Base-by-base conservation (phyloP, 2,113 vertebrate species). In the Prunella himalayana region DNA sequence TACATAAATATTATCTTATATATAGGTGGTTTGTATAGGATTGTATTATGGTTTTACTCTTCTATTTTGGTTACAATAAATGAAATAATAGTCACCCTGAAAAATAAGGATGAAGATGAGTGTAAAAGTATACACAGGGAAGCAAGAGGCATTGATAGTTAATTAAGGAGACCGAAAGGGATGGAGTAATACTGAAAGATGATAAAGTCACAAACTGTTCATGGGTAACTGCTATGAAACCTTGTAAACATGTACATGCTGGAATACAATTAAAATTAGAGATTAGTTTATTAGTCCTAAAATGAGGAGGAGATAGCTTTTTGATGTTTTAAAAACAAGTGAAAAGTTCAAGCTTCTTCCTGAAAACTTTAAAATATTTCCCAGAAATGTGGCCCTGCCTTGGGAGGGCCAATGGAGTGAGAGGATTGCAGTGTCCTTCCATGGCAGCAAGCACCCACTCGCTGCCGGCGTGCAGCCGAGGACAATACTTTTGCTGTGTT, bases 361-460 rank as follows among this genome's bases (percentile, higher is more conserved):
- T 20, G 44, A 84, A 80, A 80, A 56, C 28, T 27, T 72, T 19
- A 17, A 9, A 33, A 2, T 10, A 6, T 8, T 66, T 87, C 51
- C 20, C 69, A 28, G 47, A 15, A 89, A 10, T 5, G 28, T 31
- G 14, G 28, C 27, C 3, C 3, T 35, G 57, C n/a, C 37, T 18
- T 6, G 10, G 16, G 31, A 19, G 1, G 8, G 39, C 69, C 3
- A 0, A 1, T 3, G 56, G 30, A 31, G 23, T 1, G 0, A 35
- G 47, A 50, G 21, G 39, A 21, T 1, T 3, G 30, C 65, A 78
- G 54, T 25, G 44, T 49, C 63, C 42, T 56, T 53, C 20, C 1
- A 19, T 6, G 60, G 49, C 3, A 0, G 28, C 64, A 64, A 73
- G 69, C 4, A 4, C 23, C 15, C 28, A 8, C 37, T 35, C 6